phyloP scores from a whole-genome alignment of 2,888 invertebrate species.

The Lycaena phlaeas region DNA sequence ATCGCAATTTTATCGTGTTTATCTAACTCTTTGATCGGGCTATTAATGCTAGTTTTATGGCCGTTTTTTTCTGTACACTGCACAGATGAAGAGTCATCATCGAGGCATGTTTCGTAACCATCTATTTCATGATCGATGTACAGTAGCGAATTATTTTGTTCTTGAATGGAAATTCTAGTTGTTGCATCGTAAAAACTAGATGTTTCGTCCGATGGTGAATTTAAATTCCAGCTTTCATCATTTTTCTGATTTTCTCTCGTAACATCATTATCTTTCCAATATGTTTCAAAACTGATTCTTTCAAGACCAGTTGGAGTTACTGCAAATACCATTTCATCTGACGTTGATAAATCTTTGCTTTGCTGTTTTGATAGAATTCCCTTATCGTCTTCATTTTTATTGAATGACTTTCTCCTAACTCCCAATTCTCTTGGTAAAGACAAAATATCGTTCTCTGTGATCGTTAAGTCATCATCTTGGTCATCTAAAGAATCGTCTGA shows the following conservation, averaged over 20 bases:
- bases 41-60: conserved; percentile 53
- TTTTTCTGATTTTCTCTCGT: conserved; percentile 46
- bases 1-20: conserved; percentile 54
- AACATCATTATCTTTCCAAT: conserved; percentile 56
- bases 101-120: conserved; percentile 76
- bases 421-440: conserved; percentile 48
- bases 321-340: conserved; percentile 70
- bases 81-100: conserved; percentile 67
- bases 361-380: conserved; percentile 56
- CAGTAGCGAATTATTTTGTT: conserved; percentile 49
- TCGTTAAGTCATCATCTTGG: conserved; percentile 64
- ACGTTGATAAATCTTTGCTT: conserved; percentile 65
- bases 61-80: conserved; percentile 46
- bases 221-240: conserved; percentile 56
- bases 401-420: conserved; percentile 43
- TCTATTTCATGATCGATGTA: conserved; percentile 68
- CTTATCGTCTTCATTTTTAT: conserved; percentile 34
- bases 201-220: conserved; percentile 44
- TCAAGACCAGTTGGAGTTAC: conserved; percentile 67
- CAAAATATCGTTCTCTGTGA: conserved; percentile 59
- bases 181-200: conserved; percentile 41
- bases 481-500: conserved; percentile 60
- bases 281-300: conserved; percentile 64
- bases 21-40: conserved; percentile 52
- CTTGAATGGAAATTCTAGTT: conserved; percentile 50